phyloP scores from a whole-genome alignment of 2,797 vertebrate genomes.

The Sandelia bainsii region DNA sequence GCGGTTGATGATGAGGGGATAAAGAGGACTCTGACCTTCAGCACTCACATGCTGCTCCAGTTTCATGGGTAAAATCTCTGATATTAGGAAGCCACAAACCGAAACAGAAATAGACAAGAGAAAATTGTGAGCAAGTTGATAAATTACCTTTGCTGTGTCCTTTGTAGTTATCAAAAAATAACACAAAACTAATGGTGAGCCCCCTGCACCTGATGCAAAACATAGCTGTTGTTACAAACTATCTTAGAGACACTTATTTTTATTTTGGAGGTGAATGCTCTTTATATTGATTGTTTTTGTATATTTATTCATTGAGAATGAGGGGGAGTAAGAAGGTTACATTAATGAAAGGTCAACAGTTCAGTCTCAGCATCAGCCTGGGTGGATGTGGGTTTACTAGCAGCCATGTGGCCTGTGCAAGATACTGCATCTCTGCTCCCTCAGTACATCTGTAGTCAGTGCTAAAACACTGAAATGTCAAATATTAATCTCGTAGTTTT shows the following conservation, averaged over 20 bases:
- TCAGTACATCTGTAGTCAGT: neutral
- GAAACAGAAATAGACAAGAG: neutral
- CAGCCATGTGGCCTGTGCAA: conserved; percentile 1
- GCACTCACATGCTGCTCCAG: neutral
- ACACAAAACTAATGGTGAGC: conserved; percentile 7
- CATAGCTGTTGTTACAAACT: neutral
- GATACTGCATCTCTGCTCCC: conserved; percentile 6
- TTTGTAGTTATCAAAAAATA: neutral
- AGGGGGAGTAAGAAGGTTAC: conserved; percentile 12
- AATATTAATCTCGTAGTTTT: neutral
- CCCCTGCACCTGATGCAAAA: neutral
- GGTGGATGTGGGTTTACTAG: neutral
- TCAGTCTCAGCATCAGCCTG: conserved; percentile 10
- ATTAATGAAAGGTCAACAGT: conserved; percentile 42
- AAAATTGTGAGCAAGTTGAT: neutral
- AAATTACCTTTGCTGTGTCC: conserved; percentile 10
- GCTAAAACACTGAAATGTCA: conserved; percentile 24
- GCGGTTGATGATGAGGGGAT: neutral
- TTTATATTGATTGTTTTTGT: neutral
- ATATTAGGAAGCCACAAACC: neutral
- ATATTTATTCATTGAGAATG: too few species aligned
- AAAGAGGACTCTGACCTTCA: neutral
- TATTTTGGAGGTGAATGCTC: neutral
- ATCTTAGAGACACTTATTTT: conserved; percentile 11
- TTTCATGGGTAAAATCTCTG: conserved; percentile 17